A percentile compares a stretch with the other conserved stretches of the same genome.
These are phyloP conservation scores for Microplitis mediator DNA, from an alignment of 1,140 invertebrate genomes.

Conservation along the genomic window DNA sequence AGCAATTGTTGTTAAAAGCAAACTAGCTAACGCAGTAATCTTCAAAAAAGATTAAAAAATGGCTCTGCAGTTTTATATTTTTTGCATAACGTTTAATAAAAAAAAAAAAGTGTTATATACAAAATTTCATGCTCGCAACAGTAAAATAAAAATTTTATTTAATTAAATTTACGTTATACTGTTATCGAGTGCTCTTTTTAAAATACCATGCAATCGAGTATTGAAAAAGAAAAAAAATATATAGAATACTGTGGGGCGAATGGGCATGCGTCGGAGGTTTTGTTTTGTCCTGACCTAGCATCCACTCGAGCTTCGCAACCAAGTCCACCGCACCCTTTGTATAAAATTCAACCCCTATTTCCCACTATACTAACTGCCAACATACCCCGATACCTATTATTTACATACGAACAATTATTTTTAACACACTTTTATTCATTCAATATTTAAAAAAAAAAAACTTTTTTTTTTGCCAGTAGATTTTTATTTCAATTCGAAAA, in stretches of 20 bases:
- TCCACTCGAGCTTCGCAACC: neutral
- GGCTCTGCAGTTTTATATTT: neutral
- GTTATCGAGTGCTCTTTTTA: neutral
- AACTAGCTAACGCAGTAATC: constrained; percentile 7
- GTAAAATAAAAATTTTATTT: too few species aligned
- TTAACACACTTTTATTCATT: too few species aligned
- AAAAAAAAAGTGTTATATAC: neutral
- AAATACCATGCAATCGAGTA: neutral
- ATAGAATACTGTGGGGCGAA: neutral
- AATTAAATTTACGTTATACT: too few species aligned
- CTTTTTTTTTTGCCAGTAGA: too few species aligned
- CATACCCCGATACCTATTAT: neutral
- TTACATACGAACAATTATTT: too few species aligned
- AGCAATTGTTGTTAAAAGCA: constrained; percentile 46
- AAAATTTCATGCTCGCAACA: too few species aligned
- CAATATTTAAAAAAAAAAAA: too few species aligned
- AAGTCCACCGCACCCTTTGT: neutral
- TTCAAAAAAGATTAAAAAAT: neutral
- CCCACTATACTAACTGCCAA: neutral
- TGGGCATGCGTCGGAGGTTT: neutral
- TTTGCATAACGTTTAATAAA: neutral
- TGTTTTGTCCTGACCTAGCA: constrained; percentile 21
- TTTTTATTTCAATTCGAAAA: too few species aligned
- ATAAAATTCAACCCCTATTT: neutral
- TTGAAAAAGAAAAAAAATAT: neutral